Base-by-base conservation (phyloP, 1,140 invertebrate genomes). In the Drosophila erecta region DNA sequence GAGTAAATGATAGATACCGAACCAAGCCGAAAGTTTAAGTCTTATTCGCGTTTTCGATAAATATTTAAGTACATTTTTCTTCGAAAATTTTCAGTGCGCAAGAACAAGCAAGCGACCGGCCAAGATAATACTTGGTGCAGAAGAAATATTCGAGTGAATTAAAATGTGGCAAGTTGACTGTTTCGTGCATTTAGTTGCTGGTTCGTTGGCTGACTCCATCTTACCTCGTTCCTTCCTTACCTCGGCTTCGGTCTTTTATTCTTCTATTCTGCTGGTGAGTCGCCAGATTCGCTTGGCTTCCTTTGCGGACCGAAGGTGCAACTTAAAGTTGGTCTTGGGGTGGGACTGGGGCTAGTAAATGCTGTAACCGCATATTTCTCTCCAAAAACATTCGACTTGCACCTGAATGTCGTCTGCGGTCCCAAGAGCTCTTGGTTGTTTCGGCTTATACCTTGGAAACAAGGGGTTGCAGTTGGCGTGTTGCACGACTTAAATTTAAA, bases 81-180 rank as follows among this genome's bases (percentile, higher is more conserved):
- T 2, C 2, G 30, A 30, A 30, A 8, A 30, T 8, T 8, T 30
- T 30, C 30, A 30, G 30, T 30, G 44, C 62, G 33, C 15, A 22
- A 65, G 61, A 37, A 64, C 4, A 65, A 49, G 44, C n/a, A 33
- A 17, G 7, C 30, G 30, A 8, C 30, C 30, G 6, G 24, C 27
- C 20, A 37, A 24, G 55, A 10, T 15, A 60, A 59, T 69, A 69
- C 62, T 62, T 22, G 58, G 56, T 56, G 65, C 55, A 66, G 30
- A 73, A 70, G 74, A 86, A 79, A 81, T 81, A 87, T 89, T 89
- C 79, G 64, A 84, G 75, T 89, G 84, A 87, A 87, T 87, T 89
- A 87, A 87, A 87, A 89, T 87, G 84, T 84, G 84, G 84, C 76
- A 86, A 83, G 79, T 86, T 84, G 84, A 89, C 79, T 87, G 79